Conservation (phyloP, 2,797 vertebrate species). For the Aythya fuligula region DNA sequence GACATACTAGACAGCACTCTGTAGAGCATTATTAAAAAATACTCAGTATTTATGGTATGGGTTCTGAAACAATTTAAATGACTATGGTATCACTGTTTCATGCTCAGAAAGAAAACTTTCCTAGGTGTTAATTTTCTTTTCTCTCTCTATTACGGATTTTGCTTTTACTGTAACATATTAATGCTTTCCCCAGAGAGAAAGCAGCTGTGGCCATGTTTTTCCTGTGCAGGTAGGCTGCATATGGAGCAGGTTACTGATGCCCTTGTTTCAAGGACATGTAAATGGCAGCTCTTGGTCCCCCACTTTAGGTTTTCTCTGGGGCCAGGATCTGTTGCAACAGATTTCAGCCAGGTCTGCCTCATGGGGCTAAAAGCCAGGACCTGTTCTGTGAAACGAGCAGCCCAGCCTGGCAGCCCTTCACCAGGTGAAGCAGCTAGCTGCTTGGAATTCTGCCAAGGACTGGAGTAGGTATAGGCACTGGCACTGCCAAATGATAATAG, state of each 20-base stretch:
- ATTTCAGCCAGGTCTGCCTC: background rate
- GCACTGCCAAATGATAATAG: background rate
- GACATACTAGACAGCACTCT: background rate
- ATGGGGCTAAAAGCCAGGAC: background rate
- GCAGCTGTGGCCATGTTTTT: background rate
- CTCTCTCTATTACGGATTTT: background rate
- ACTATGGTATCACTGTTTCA: background rate
- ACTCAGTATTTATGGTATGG: background rate
- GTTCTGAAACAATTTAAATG: constrained; percentile 22
- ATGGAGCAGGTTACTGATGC: background rate
- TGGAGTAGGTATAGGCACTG: background rate
- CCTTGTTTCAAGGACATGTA: background rate
- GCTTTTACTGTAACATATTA: background rate
- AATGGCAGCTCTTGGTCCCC: background rate
- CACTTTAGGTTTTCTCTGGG: background rate
- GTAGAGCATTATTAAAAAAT: background rate
- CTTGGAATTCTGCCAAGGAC: background rate
- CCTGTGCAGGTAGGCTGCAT: background rate
- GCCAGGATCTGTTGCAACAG: background rate
- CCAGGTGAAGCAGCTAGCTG: background rate
- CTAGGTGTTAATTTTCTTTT: background rate
- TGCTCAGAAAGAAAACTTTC: background rate
- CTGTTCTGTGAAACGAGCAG: background rate
- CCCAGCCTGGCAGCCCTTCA: background rate
- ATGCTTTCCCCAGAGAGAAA: background rate